Percentiles rank a stretch among this genome's conserved stretches.
These are phyloP conservation scores for Sphaerophoria rueppellii DNA, from an alignment of 2,888 invertebrate genomes.

Conservation along the genomic window DNA sequence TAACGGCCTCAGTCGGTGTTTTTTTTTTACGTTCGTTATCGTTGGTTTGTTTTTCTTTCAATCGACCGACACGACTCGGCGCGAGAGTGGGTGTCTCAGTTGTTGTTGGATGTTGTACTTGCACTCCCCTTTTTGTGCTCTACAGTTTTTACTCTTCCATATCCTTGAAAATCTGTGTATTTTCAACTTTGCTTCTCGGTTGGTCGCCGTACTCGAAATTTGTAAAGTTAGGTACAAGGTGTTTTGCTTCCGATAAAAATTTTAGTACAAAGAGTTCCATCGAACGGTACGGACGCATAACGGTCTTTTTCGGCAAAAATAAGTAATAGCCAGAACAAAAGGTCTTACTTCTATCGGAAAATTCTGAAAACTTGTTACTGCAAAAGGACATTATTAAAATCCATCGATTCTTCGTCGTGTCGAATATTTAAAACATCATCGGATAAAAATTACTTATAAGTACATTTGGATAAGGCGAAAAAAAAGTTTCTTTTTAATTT, in stretches of 20 bases:
- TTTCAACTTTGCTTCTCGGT: slow-evolving; percentile 64
- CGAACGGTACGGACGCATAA: slow-evolving; percentile 80
- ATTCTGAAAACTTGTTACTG: slow-evolving; percentile 20
- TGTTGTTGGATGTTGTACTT: background rate
- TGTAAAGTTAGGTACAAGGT: slow-evolving; percentile 63
- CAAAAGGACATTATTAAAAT: slow-evolving; percentile 18
- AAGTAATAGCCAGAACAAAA: background rate
- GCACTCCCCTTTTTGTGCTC: slow-evolving; percentile 33
- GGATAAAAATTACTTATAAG: background rate
- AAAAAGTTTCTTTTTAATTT: background rate
- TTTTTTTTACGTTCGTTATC: slow-evolving; percentile 35
- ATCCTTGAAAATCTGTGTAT: slow-evolving; percentile 78
- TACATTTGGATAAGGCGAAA: background rate
- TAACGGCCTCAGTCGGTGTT: background rate
- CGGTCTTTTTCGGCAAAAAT: slow-evolving; percentile 62
- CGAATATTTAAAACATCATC: background rate
- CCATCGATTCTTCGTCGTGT: slow-evolving; percentile 5
- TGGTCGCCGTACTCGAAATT: slow-evolving; percentile 24
- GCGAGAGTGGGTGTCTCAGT: slow-evolving; percentile 50
- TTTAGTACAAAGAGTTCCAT: slow-evolving; percentile 82
- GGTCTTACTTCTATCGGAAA: slow-evolving; percentile 33
- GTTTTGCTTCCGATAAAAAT: slow-evolving; percentile 76
- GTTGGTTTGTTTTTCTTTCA: slow-evolving; percentile 62
- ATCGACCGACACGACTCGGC: background rate
- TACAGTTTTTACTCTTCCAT: slow-evolving; percentile 75